Base-by-base conservation (phyloP, 2,797 vertebrate genomes). In the Tenualosa ilisha region DNA sequence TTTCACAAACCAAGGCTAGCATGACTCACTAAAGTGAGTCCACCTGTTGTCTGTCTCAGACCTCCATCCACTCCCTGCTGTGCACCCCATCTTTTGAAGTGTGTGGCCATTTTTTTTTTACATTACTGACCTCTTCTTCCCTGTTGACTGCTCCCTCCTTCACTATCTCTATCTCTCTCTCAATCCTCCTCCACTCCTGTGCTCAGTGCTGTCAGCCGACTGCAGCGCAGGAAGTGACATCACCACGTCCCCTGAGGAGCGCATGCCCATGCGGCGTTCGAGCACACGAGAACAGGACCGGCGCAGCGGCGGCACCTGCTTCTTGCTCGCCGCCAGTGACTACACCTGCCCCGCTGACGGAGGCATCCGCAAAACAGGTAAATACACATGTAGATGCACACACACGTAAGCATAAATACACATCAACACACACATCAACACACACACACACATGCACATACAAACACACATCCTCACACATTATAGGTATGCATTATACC, bases 171-270 rank as follows among this genome's bases (percentile, higher is more conserved):
- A 43, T 20, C 83, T 22, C 5, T 26, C 31, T 11, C 54, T 56
- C 54, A 56, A 20, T 24, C 40, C 37, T 43, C 15, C 24, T 9
- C 4, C 11, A 20, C 31, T 6, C 53, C 81, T 11, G 46, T 31
- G 4, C 68, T 92, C 95, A 97, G 96, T 97, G 91, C 93, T 97
- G 93, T 97, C 97, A 93, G 97, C 96, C 93, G 97, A 98, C 95
- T 97, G 97, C 94, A 99, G 97, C 89, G 95, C 96, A 91, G 97
- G 96, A 95, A 97, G 97, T 94, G 97, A 99, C 94, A 96, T 97
- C 90, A 97, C 97, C 91, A 93, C 96, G 93, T 98, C 98, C 90
- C 95, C 97, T 87, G 97, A 97, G 91, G 98, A 98, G 93, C 96
- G 95, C 88, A 94, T 97, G 90, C 95, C 96, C 91, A 97, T 98